Evolutionary conservation across 2,113 vertebrate genomes (phyloP).

Genomic region (Pipra filicauda): DNA sequence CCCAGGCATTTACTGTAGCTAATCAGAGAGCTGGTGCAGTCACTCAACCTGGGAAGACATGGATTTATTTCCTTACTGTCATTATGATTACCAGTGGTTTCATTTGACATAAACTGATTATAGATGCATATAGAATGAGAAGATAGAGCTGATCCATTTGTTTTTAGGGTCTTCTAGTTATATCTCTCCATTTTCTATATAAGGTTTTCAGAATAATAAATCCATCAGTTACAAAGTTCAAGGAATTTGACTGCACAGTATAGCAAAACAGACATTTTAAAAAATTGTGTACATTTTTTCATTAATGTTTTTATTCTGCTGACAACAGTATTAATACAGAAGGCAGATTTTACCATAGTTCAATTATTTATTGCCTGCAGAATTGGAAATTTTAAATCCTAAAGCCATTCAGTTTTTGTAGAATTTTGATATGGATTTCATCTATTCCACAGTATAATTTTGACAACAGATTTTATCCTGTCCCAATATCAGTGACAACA

Average conservation of each 20-base stretch:
- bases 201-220: not conserved
- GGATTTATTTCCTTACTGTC: not conserved
- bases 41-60: not conserved
- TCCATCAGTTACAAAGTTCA: not conserved
- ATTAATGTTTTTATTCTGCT: constrained; percentile 30
- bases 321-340: constrained; percentile 16
- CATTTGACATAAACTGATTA: not conserved
- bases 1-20: not conserved
- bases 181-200: not conserved
- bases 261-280: not conserved
- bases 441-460: constrained; percentile 6
- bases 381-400: not conserved
- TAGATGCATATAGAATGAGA: not conserved
- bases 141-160: not conserved
- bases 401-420: constrained; percentile 26
- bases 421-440: constrained; percentile 42
- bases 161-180: not conserved
- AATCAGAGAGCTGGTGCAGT: not conserved
- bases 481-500: not conserved
- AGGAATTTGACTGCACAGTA: not conserved
- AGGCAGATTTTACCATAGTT: constrained; percentile 1
- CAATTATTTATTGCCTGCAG: not conserved
- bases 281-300: not conserved
- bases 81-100: not conserved
- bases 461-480: not conserved